phyloP scores from a whole-genome alignment of 1,140 invertebrate species.

The Eciton burchellii region DNA sequence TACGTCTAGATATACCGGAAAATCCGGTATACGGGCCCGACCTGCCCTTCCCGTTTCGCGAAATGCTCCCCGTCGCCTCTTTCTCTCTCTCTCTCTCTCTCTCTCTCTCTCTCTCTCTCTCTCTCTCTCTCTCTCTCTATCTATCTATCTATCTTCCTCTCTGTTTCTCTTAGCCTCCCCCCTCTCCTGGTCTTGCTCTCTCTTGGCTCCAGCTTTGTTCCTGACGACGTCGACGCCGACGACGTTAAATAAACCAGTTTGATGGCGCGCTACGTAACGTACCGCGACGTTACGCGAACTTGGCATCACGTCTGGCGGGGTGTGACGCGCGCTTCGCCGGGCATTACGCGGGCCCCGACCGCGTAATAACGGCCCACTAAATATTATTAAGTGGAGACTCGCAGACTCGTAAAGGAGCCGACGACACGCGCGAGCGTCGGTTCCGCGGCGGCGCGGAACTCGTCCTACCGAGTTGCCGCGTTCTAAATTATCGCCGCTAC shows the following conservation, averaged over 20 bases:
- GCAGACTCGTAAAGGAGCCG: constrained; percentile 55
- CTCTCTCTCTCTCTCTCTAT: constrained; percentile 25
- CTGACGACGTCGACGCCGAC: not conserved
- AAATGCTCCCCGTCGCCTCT: constrained; percentile 60
- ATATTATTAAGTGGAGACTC: constrained; percentile 49
- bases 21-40: constrained; percentile 69
- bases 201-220: not conserved
- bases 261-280: constrained; percentile 62
- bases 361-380: constrained; percentile 59
- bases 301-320: constrained; percentile 44
- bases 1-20: constrained; percentile 75
- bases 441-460: constrained; percentile 26
- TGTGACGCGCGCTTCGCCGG: constrained; percentile 18
- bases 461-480: constrained; percentile 23
- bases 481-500: constrained; percentile 32
- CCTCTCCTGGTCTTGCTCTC: constrained; percentile 16
- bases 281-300: constrained; percentile 27
- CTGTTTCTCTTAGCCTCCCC: constrained; percentile 27
- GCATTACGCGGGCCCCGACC: constrained; percentile 18
- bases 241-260: constrained; percentile 78
- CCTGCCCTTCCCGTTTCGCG: constrained; percentile 72
- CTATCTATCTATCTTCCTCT: constrained; percentile 60
- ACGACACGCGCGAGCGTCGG: constrained; percentile 41
- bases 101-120: constrained; percentile 41
- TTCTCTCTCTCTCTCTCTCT: constrained; percentile 57